phyloP scores from a whole-genome alignment of 1,140 invertebrate species.

The Pantala flavescens region DNA sequence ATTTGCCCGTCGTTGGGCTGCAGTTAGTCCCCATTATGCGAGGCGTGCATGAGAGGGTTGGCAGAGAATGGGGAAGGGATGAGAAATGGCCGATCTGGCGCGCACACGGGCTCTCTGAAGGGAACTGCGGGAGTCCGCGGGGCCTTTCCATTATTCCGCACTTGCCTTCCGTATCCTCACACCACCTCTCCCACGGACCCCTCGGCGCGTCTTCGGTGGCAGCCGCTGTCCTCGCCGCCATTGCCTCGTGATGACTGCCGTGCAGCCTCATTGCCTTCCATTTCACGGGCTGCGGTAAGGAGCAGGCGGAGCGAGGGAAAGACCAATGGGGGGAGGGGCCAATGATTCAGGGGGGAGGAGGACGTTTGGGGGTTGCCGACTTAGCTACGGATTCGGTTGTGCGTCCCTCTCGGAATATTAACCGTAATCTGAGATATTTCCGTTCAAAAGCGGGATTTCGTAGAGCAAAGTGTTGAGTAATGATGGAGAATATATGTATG shows the following conservation, averaged over 20 bases:
- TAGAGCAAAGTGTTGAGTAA: too few relatives aligned
- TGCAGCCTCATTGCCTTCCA: slow-evolving; percentile 3
- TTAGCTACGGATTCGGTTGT: background rate
- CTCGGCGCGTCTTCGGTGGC: background rate
- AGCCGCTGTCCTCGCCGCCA: background rate
- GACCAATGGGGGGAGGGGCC: background rate
- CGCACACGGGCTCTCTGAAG: background rate
- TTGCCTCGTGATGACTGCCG: background rate
- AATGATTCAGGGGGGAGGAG: background rate
- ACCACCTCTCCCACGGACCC: background rate
- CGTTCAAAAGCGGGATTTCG: too few relatives aligned
- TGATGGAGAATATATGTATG: too few relatives aligned
- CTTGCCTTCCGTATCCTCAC: background rate
- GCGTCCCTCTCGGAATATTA: too few relatives aligned
- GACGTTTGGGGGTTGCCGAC: background rate
- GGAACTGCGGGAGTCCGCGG: slow-evolving; percentile 4
- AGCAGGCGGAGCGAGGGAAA: background rate
- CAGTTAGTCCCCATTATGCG: background rate
- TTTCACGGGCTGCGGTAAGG: slow-evolving; percentile 2
- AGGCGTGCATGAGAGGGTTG: background rate
- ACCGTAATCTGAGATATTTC: too few relatives aligned
- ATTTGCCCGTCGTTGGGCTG: background rate
- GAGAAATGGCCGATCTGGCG: background rate
- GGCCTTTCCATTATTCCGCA: background rate
- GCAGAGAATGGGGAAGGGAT: background rate